phyloP scores from a whole-genome alignment of 1,140 invertebrate genomes.

The Cherax quadricarinatus region DNA sequence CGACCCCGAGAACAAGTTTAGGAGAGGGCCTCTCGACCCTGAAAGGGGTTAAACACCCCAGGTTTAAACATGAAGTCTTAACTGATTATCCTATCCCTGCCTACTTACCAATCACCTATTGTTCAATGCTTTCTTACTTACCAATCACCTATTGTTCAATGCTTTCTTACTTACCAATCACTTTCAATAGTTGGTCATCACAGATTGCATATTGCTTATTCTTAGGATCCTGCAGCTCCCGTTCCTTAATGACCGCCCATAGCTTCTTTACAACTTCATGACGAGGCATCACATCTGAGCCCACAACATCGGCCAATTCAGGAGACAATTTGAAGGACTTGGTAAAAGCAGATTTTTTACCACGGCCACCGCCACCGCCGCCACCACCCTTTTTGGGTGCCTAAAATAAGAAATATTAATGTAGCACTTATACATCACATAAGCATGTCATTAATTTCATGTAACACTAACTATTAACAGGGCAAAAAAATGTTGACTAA shows the following conservation, averaged over 20 bases:
- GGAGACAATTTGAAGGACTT: slow-evolving; percentile 89
- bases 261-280: slow-evolving; percentile 95
- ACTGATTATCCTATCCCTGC: no score
- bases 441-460: no score
- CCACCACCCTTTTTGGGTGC: slow-evolving; percentile 74
- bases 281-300: slow-evolving; percentile 88
- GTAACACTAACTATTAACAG: no score
- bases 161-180: slow-evolving; percentile 82
- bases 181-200: slow-evolving; percentile 91
- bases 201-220: slow-evolving; percentile 96
- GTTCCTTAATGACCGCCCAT: slow-evolving; percentile 95
- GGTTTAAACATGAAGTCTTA: no score
- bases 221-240: slow-evolving; percentile 91
- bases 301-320: slow-evolving; percentile 90
- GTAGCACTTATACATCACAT: no score
- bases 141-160: no score
- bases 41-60: no score
- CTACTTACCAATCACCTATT: no score
- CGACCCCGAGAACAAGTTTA: no score
- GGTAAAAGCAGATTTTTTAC: slow-evolving; percentile 85
- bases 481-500: no score
- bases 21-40: no score
- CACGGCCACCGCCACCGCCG: slow-evolving; percentile 73
- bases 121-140: no score
- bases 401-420: background rate